A percentile compares a stretch with the other conserved stretches of the same genome.
Conservation (phyloP, 1,140 invertebrate species). For the Stegodyphus mimosarum region DNA sequence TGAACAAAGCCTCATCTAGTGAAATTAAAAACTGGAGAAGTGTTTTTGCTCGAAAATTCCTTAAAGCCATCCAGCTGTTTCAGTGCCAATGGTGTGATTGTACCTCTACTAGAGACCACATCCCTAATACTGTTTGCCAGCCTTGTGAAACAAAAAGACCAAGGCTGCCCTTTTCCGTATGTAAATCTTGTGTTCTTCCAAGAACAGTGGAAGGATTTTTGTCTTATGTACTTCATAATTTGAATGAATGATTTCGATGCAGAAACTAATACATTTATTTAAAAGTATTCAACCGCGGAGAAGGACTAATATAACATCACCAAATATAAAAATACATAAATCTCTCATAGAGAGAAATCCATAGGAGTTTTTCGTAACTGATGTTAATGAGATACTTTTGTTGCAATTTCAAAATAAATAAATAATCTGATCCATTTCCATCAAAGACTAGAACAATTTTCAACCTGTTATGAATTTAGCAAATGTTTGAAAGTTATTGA, state of each 20-base stretch:
- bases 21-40: conserved; percentile 53
- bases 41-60: conserved; percentile 43
- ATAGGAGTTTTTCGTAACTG: no score
- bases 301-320: no score
- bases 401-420: no score
- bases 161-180: conserved; percentile 52
- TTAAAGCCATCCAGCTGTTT: conserved; percentile 27
- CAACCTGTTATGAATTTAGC: no score
- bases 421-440: no score
- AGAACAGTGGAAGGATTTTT: conserved; percentile 42
- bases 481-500: no score
- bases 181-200: conserved; percentile 41
- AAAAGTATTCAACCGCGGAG: no score
- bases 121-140: conserved; percentile 45
- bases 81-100: conserved; percentile 45
- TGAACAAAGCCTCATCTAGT: conserved; percentile 12
- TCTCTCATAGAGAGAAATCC: no score
- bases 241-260: not conserved
- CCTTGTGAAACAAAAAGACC: conserved; percentile 45
- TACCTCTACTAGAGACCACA: conserved; percentile 45
- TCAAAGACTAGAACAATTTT: no score
- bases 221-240: conserved; percentile 27
- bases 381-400: no score
- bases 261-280: not conserved
- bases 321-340: no score